phyloP scores from a whole-genome alignment of 2,888 invertebrate genomes.

The Pollenia amentaria region DNA sequence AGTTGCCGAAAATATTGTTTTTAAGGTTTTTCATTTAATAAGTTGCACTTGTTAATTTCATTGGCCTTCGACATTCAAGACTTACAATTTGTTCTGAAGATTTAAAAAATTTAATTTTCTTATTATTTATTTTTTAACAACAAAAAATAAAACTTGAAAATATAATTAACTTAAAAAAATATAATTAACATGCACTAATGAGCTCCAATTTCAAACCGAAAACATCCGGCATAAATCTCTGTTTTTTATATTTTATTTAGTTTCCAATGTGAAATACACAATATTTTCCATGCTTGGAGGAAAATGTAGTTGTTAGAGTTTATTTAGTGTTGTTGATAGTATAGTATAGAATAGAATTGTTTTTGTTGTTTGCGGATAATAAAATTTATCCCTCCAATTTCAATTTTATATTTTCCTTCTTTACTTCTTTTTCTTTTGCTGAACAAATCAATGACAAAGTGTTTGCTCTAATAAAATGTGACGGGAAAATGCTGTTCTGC shows the following conservation, averaged over 20 bases:
- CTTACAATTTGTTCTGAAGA: slow-evolving; percentile 50
- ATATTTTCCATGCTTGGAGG: slow-evolving; percentile 47
- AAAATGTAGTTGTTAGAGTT: slow-evolving; percentile 58
- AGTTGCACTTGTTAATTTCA: not conserved
- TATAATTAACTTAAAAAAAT: slow-evolving; percentile 3
- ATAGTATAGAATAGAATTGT: not conserved
- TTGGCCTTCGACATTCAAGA: slow-evolving; percentile 30
- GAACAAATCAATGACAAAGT: slow-evolving; percentile 81
- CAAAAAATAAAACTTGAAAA: slow-evolving; percentile 1
- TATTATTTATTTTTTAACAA: slow-evolving; percentile 43
- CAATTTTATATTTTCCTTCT: slow-evolving; percentile 29
- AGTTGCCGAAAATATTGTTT: not conserved
- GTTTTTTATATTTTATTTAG: not conserved
- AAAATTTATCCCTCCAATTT: slow-evolving; percentile 61
- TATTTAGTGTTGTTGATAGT: slow-evolving; percentile 23
- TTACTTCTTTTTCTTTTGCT: slow-evolving; percentile 34
- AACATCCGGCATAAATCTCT: slow-evolving; percentile 73
- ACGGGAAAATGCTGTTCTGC: slow-evolving; percentile 77
- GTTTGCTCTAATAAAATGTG: slow-evolving; percentile 82
- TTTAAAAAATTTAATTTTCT: slow-evolving; percentile 31
- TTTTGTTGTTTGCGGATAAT: slow-evolving; percentile 46
- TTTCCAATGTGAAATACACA: slow-evolving; percentile 73
- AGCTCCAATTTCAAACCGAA: slow-evolving; percentile 75
- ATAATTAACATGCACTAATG: slow-evolving; percentile 73
- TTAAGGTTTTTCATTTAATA: not conserved